Evolutionary conservation across 2,113 vertebrate species (phyloP), one percentile per base, ranked within the genome.

Genomic region (Pollimyrus isidori): DNA sequence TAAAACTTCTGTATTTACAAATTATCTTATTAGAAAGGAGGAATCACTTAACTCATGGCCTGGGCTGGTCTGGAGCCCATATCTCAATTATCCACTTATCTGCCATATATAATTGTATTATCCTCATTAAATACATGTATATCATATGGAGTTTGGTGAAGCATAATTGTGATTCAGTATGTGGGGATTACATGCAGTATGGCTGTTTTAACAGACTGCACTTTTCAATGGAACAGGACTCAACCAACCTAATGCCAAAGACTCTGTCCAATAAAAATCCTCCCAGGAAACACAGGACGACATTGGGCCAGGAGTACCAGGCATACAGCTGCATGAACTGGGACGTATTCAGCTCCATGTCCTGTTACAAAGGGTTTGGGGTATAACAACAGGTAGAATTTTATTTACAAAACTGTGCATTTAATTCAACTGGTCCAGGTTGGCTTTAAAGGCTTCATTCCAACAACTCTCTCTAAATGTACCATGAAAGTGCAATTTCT

Each of bases 291-390:
- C 98, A 99, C 17, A 99, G 96, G 3, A 99, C 62, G 35, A 99
- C 98, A 0, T 99, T 99, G 89, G 98, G 98, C 98, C 98, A 99
- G 3, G 98, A 99, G 91, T 99, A 99, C 97, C 98, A 99, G 53
- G 98, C 97, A 19, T 99, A 99, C 9, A 99, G 95, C 0, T 97
- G 95, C 98, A 99, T 99, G 95, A 99, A 99, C 58, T 92, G 90
- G 0, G 96, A 95, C 0, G 98, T 99, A 94, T 96, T 97, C 92
- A 98, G 92, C 87, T 95, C 95, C 97, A 99, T 97, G 88, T 99
- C 98, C 98, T 99, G 76, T 10, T 35, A 0, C 0, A 82, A 46
- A 42, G 87, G 45, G 49, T 7, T 23, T 50, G 45, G 15, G 91
- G 26, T 90, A 48, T 82, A 23, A 30, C 35, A 88, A 39, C 19